A percentile compares a stretch with the other conserved stretches of the same genome.
Evolutionary conservation across 2,888 invertebrate species (phyloP).

Genomic region (Tinea semifulvella): DNA sequence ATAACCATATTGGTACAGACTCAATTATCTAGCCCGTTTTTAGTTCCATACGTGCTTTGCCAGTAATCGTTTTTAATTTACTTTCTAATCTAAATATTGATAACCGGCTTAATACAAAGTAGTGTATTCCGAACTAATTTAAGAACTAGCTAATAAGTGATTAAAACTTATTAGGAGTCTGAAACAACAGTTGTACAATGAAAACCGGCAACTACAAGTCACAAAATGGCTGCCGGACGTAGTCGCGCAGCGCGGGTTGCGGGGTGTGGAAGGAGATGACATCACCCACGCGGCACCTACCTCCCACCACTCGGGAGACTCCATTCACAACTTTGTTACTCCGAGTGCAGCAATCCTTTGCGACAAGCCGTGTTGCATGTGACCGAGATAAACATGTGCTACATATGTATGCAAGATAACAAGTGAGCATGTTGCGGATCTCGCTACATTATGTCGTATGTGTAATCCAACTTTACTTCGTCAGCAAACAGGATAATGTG

Average conservation of each 20-base stretch:
- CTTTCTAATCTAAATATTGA: too few relatives aligned
- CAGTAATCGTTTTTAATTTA: too few relatives aligned
- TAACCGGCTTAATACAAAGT: background rate
- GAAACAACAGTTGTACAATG: too few relatives aligned
- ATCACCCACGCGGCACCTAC: background rate
- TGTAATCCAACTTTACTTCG: too few relatives aligned
- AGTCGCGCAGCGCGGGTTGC: background rate
- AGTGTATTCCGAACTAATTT: too few relatives aligned
- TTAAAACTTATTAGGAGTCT: too few relatives aligned
- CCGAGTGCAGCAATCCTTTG: background rate
- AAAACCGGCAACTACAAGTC: background rate
- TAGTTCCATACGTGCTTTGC: background rate
- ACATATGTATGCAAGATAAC: too few relatives aligned
- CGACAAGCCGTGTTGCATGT: background rate
- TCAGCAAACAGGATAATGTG: too few relatives aligned
- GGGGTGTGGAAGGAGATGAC: slow-evolving; percentile 1
- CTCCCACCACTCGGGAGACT: background rate
- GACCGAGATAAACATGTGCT: too few relatives aligned
- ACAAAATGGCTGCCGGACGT: slow-evolving; percentile 3
- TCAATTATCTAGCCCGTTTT: background rate
- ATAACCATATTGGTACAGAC: slow-evolving; percentile 24
- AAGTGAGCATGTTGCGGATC: too few relatives aligned
- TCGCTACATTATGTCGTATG: too few relatives aligned
- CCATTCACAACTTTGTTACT: slow-evolving; percentile 1
- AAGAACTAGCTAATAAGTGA: too few relatives aligned